A percentile compares a stretch with the other conserved stretches of the same genome.
These are phyloP conservation scores for Drosophila siamana DNA, from an alignment of 2,888 invertebrate genomes.

Conservation along the genomic window DNA sequence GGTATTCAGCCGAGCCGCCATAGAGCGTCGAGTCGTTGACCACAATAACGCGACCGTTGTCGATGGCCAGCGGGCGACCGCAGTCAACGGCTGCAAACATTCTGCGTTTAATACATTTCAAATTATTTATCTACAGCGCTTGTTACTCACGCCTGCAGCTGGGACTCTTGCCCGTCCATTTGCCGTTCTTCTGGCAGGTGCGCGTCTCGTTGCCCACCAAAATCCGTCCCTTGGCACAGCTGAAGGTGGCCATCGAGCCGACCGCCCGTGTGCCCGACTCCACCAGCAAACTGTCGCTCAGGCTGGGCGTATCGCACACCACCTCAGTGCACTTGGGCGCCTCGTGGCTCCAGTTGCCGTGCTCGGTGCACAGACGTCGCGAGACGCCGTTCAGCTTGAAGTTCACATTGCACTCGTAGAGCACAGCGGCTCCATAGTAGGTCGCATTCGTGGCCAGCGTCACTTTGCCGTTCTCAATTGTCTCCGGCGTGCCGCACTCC, in stretches of 20 bases:
- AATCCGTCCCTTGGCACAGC: slow-evolving; percentile 92
- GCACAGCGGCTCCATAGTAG: slow-evolving; percentile 93
- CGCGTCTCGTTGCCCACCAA: slow-evolving; percentile 93
- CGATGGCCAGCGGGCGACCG: slow-evolving; percentile 91
- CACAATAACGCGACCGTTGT: slow-evolving; percentile 94
- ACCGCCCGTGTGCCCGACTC: slow-evolving; percentile 90
- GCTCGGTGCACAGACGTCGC: slow-evolving; percentile 93
- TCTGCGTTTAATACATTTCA: too few relatives aligned
- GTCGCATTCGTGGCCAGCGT: slow-evolving; percentile 94
- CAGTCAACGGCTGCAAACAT: slow-evolving; percentile 95
- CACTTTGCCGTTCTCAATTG: slow-evolving; percentile 90
- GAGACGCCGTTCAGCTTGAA: slow-evolving; percentile 94
- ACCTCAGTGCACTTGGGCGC: slow-evolving; percentile 94
- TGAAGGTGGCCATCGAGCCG: slow-evolving; percentile 92
- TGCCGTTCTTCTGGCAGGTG: slow-evolving; percentile 91
- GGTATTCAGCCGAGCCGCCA: slow-evolving; percentile 94
- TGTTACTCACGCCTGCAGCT: slow-evolving; percentile 93
- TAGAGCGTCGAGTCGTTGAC: slow-evolving; percentile 93
- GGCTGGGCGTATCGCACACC: slow-evolving; percentile 90
- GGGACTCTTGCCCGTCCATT: slow-evolving; percentile 93
- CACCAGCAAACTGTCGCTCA: slow-evolving; percentile 87
- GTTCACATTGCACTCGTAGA: slow-evolving; percentile 93
- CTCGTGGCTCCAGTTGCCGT: slow-evolving; percentile 96
- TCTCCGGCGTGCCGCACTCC: slow-evolving; percentile 92
- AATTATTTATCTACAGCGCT: too few relatives aligned